Base-by-base conservation (phyloP, 2,888 invertebrate genomes). In the Xanthorhoe spadicearia region DNA sequence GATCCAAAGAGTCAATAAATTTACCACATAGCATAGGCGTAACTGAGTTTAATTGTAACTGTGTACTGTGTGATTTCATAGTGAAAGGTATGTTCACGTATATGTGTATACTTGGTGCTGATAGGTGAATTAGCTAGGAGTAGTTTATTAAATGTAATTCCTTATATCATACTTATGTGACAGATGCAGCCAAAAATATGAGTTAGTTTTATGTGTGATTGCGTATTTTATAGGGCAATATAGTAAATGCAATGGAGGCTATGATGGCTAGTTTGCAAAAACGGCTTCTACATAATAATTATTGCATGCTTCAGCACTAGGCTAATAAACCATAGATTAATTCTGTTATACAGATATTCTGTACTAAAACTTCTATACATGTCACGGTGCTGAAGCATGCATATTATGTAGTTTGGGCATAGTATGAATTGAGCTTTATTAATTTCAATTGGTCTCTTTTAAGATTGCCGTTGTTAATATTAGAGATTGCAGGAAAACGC, bases 21-120 rank as follows among this genome's bases (percentile, higher is more conserved):
- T 23, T 23, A 23, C 6, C 3, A 0, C 32, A 7, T 7, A 5
- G 7, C 6, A 32, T 32, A 7, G 32, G 6, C 23, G 23, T 23
- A 32, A 13, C 38, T 13, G 13, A 43, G 2, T 13, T 13, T 2
- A 43, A 13, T 13, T 43, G 13, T 43, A 13, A 43, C 38, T 43
- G 13, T 17, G 7, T 7, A 15, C 17, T 46, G 18, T 13, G 60
- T 28, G 1, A 0, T 23, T 19, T 38, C 2, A 32, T 50, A 0
- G 18, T 15, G 15, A 32, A 5, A 17, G 10, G 18, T 38, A 38
- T 54, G 38, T 43, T 9, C 23, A 54, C 54, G 18, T 9, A 18
- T 10, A 13, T 32, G 7, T 46, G 48, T 10, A 32, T 49, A 48
- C 48, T 48, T 49, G 56, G 57, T 57, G 57, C 57, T 57, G 56